Evolutionary conservation across 2,797 vertebrate genomes (phyloP), one percentile per base, ranked within the genome.

Genomic region (Sternarchorhynchus goeldii): DNA sequence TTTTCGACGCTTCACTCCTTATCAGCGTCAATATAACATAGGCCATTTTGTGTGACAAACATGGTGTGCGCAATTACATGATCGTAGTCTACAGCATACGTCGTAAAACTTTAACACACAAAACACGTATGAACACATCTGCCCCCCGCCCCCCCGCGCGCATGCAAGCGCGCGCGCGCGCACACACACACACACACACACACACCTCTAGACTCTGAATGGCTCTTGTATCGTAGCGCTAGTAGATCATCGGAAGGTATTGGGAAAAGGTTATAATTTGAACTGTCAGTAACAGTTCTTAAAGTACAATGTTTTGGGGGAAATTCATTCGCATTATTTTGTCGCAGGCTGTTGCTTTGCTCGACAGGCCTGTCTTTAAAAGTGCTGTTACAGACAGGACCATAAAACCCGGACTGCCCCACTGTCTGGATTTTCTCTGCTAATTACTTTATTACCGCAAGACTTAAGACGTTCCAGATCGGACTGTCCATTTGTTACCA

Each of bases 371-470:
- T 86, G 89, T 94, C 94, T 93, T 94, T 93, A 96, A 96, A 95
- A 92, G 92, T 92, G 86, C 89, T 86, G 87, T 87, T 88, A 90
- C 87, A 93, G 92, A 90, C 90, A 91, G 91, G 87, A 91, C 92
- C 92, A 94, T 96, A 95, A 95, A 90, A 94, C 88, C 12, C 84
- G 92, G 92, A 93, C 93, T 93, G 81, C 91, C 93, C 88, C 93
- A 92, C 94, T 92, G 94, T 95, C 94, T 95, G 94, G 92, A 93
- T 95, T 94, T 94, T 91, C 91, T 88, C 87, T 86, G 89, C 93
- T 94, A 96, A 98, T 97, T 93, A 94, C 93, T 99, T 98, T 99
- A 98, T 93, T 93, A 93, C 95, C 94, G 88, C 90, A 91, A 91
- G 94, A 95, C 94, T 95, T 93, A 93, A 89, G 93, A 91, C 91